phyloP scores from a whole-genome alignment of 92 coral and sea anemone species.

The Heteractis magnifica region DNA sequence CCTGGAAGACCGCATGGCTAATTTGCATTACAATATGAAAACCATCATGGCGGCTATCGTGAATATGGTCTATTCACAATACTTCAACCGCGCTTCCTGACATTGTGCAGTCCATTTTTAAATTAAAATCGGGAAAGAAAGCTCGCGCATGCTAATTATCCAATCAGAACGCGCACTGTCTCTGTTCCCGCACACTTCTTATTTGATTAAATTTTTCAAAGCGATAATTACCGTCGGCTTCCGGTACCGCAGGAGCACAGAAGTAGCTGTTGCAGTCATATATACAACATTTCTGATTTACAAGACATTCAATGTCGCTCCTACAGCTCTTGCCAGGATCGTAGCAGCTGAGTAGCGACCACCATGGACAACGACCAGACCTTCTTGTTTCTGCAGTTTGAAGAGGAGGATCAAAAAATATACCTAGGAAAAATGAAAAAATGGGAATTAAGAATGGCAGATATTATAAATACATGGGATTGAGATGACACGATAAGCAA shows the following conservation, averaged over 20 bases:
- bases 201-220: too few species aligned
- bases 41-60: too few species aligned
- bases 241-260: conserved; percentile 47
- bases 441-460: not conserved
- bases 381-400: not conserved
- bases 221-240: conserved; percentile 24
- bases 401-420: conserved; percentile 24
- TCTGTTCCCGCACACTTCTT: not conserved
- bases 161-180: too few species aligned
- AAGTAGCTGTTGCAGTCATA: conserved; percentile 48
- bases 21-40: too few species aligned
- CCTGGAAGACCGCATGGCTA: too few species aligned
- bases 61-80: too few species aligned
- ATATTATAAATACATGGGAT: not conserved
- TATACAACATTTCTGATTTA: conserved; percentile 55
- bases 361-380: conserved; percentile 43
- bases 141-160: too few species aligned
- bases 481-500: too few species aligned
- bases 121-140: too few species aligned
- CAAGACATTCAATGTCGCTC: conserved; percentile 53
- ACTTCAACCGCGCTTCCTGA: too few species aligned
- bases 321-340: conserved; percentile 44
- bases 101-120: too few species aligned
- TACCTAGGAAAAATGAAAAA: conserved; percentile 5
- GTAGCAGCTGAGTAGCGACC: conserved; percentile 43